Base-by-base conservation (phyloP, 2,797 vertebrate genomes). In the Diplodus sargus region DNA sequence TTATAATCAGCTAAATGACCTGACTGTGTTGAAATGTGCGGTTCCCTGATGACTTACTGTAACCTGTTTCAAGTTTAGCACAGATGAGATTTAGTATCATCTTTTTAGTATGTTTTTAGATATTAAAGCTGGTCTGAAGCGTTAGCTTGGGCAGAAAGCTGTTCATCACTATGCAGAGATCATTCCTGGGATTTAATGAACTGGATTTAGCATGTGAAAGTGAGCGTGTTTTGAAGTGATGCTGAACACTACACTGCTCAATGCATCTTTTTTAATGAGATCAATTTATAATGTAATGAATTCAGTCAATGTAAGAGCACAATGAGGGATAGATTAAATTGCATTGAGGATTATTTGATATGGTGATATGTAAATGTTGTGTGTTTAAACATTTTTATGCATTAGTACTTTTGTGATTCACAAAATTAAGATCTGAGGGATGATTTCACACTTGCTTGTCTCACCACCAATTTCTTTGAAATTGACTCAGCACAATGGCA, bases 51-150 rank as follows among this genome's bases (percentile, higher is more conserved):
- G 76, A 78, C 76, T 69, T 43, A 13, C 28, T 2, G 17, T 47
- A 5, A 43, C 17, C 14, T 52, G 39, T 81, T 86, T 78, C 77
- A 81, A 90, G 78, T 85, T 82, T 70, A 47, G 42, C 20, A 17
- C 64, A 16, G 52, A 34, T 45, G 63, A 8, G 2, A 73, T 85
- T 71, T 25, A 28, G n/a, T 65, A 48, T 20, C 60, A 57, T 80
- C 30, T 66, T 79, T 79, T 76, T 34, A 15, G n/a, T 23, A 18
- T 43, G 16, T 43, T 66, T 66, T 34, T 74, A 54, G 43, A 61
- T 67, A 54, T 60, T 16, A 68, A 14, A 30, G n/a, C 28, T 64
- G 60, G 43, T 79, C 57, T 79, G 14, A 84, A 73, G 68, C 54
- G 5, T 62, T 66, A 47, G 30, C 47, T 60, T 48, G 17, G 54